These are phyloP conservation scores for Aramus guarauna DNA, from an alignment of 2,113 vertebrate genomes.

Conservation along the genomic window DNA sequence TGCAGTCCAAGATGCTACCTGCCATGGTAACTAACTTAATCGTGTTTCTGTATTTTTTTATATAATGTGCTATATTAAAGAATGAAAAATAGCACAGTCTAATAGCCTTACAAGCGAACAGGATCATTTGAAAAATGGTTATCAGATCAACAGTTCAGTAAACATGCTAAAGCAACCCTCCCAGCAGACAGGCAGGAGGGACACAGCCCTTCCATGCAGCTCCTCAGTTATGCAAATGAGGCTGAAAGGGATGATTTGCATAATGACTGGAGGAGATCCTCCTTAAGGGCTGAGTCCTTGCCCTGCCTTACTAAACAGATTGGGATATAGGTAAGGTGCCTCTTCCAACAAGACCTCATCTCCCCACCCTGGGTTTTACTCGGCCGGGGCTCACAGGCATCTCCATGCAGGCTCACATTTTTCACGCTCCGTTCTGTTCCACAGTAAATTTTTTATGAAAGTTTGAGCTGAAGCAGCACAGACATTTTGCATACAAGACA, in stretches of 20 bases:
- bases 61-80: background rate
- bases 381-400: accelerated
- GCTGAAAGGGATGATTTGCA: background rate
- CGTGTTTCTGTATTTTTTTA: background rate
- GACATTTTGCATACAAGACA: background rate
- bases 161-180: background rate
- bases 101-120: background rate
- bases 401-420: background rate
- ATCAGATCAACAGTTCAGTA: background rate
- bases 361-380: background rate
- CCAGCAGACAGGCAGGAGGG: background rate
- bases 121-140: background rate
- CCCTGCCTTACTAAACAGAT: accelerated
- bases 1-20: background rate
- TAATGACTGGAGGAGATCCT: background rate
- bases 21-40: background rate
- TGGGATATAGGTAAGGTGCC: accelerated
- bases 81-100: background rate
- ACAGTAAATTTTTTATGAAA: background rate
- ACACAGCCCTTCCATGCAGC: background rate
- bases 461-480: background rate
- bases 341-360: background rate
- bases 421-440: background rate
- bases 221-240: background rate
- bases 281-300: accelerated